Evolutionary conservation across 1,140 invertebrate genomes (phyloP), one percentile per base, ranked within the genome.

Genomic region (Melitaea cinxia): DNA sequence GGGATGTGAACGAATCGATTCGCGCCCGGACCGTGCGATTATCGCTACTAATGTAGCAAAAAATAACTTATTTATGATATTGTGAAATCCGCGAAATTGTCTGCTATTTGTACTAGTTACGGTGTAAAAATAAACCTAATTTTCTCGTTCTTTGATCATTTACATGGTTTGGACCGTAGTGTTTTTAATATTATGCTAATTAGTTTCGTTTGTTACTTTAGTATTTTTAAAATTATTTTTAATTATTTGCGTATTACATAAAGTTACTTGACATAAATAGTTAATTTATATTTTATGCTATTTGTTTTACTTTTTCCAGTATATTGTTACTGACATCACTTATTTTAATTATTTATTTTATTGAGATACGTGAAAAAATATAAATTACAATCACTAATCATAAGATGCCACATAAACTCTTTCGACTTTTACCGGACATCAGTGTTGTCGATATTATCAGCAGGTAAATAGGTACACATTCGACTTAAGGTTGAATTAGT

Each of bases 1-100:
- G 74, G 66, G 50, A 52, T 60, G 66, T 61, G 61, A 70, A 65
- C 64, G 64, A 84, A 83, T 84, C 77, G 72, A 86, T 86, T 84
- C 71, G 70, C 70, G 66, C 62, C 65, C 68, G 73, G 69, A 72
- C 77, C 68, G 63, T 66, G 65, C 75, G 68, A 63, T 69, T 54
- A 57, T 65, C 71, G 64, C 60, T 39, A 3, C 12, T 67, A 71
- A 74, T 50, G 14, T 65, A 58, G 62, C 72, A 70, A 68, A 65
- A 71, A 74, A 74, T 71, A 54, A 39, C 47, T 70, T 70, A 42
- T 56, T 64, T 57, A 62, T 55, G 54, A 54, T 47, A 67, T 53
- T 70, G 21, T 70, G 28, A 59, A 53, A 68, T 59, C 67, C 67
- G 67, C 67, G 49, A 69, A 65, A 64, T 69, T 37, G 45, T 14